phyloP scores from a whole-genome alignment of 2,797 vertebrate genomes.

The Parauchenoglanis punctatus region DNA sequence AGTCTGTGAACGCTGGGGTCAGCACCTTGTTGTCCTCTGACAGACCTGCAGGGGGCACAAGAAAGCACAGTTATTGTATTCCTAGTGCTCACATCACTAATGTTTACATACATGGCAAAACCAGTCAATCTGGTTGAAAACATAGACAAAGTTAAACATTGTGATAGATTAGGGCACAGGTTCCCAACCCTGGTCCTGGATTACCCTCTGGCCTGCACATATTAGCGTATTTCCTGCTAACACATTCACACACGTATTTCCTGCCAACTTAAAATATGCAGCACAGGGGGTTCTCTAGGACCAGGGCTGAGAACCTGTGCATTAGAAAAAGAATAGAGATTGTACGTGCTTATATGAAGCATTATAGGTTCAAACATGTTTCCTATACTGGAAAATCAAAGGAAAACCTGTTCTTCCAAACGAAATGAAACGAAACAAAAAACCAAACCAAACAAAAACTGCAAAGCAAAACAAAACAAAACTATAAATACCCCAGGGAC shows the following conservation, averaged over 20 bases:
- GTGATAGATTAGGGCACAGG: not conserved
- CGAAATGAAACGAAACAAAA: not conserved
- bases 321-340: not conserved
- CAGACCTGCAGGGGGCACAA: conserved; percentile 76
- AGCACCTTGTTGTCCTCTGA: conserved; percentile 85
- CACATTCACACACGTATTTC: no score
- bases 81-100: not conserved
- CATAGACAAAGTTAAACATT: not conserved
- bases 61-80: conserved; percentile 24
- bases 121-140: not conserved
- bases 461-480: not conserved
- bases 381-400: not conserved
- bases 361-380: not conserved
- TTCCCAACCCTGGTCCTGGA: not conserved
- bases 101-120: not conserved
- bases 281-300: no score
- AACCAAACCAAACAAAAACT: not conserved
- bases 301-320: not conserved
- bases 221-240: not conserved
- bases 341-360: no score
- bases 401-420: not conserved
- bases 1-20: conserved; percentile 88
- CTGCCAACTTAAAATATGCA: not conserved
- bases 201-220: not conserved
- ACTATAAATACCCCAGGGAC: not conserved